Conservation (phyloP, 2,888 invertebrate species). For the Tenthredo notha region DNA sequence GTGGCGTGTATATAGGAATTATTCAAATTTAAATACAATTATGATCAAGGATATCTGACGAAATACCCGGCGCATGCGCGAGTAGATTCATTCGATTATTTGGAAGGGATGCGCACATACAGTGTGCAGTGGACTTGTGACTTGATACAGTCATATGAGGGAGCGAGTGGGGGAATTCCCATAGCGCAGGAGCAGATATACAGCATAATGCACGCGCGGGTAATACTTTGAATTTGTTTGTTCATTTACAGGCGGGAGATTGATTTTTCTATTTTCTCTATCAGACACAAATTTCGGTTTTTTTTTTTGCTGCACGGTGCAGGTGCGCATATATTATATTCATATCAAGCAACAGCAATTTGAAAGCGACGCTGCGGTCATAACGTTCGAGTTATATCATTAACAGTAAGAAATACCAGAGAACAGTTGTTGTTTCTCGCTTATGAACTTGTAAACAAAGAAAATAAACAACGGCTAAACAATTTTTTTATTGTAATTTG, state of each 20-base stretch:
- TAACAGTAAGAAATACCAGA: background rate
- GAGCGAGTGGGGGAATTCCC: background rate
- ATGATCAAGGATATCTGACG: background rate
- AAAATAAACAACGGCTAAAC: background rate
- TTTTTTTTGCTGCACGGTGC: background rate
- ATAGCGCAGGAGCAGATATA: background rate
- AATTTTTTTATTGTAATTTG: background rate
- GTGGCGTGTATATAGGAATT: background rate
- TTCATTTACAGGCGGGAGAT: background rate
- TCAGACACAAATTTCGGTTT: background rate
- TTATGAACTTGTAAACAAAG: background rate
- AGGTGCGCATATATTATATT: background rate
- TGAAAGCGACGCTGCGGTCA: background rate
- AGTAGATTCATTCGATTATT: background rate
- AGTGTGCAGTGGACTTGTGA: background rate
- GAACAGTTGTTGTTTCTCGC: background rate
- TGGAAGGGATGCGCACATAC: background rate
- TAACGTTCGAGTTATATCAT: background rate
- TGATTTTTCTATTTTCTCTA: background rate
- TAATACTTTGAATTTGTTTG: background rate
- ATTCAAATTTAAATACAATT: background rate
- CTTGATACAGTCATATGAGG: background rate
- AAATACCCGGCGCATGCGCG: background rate
- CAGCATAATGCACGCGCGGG: background rate
- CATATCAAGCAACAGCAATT: constrained; percentile 1